These are phyloP conservation scores for Felis chaus DNA, from an alignment of 2,113 vertebrate species.

Conservation along the genomic window DNA sequence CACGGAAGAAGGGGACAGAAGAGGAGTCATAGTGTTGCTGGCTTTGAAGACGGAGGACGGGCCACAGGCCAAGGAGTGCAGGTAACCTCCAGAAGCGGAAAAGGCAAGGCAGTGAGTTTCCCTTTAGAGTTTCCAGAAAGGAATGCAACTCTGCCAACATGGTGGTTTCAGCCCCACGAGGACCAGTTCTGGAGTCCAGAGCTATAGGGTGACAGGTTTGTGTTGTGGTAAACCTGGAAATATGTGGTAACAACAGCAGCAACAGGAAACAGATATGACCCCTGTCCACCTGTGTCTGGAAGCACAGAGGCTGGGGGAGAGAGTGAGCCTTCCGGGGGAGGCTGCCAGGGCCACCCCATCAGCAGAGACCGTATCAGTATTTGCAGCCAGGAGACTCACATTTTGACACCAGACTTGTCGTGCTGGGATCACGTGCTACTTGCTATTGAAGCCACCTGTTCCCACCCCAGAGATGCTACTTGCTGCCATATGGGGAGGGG, in stretches of 20 bases:
- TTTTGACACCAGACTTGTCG: background rate
- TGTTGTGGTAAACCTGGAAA: background rate
- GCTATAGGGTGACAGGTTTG: background rate
- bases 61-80: background rate
- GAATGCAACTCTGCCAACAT: background rate
- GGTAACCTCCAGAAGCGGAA: background rate
- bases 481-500: background rate
- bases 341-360: background rate
- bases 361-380: background rate
- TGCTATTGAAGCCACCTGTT: background rate
- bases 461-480: slow-evolving; percentile 14
- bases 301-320: background rate
- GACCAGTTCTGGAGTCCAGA: background rate
- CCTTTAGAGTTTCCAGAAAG: background rate
- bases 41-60: background rate
- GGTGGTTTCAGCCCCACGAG: background rate
- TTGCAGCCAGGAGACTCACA: background rate
- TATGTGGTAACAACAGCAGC: background rate
- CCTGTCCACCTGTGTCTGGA: background rate
- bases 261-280: background rate
- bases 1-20: background rate
- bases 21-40: background rate
- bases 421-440: accelerated
- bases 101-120: background rate
- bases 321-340: background rate